Base-by-base conservation (phyloP, 2,888 invertebrate species). In the Mesoligia furuncula region DNA sequence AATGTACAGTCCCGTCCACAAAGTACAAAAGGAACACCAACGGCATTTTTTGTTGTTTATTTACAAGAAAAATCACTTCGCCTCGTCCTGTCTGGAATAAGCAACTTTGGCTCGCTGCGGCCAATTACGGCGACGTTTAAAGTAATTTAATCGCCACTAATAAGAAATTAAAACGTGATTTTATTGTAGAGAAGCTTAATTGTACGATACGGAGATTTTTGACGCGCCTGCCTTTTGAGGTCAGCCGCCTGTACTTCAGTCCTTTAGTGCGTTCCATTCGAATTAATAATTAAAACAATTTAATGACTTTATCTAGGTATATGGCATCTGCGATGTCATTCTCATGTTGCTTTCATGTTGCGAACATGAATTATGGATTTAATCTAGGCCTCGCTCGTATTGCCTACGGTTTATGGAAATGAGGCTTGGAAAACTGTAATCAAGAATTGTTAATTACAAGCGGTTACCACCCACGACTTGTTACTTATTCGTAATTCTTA, bases 141-240 rank as follows among this genome's bases (percentile, higher is more conserved):
- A 91, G 92, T 91, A 91, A 93, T 93, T 94, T 94, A 94, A 95
- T 95, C 91, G 88, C 88, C 89, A 88, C 88, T 92, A 92, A 93
- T 92, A 93, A 90, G 93, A 90, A 91, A 95, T 96, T 94, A 95
- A 95, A 93, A 90, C 82, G 90, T 90, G 84, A 93, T 92, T 96
- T 96, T 96, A 96, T 93, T 94, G 88, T 93, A 92, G 92, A 92
- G 92, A 91, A 92, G 91, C 90, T 94, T 93, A 94, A 94, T 94
- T 95, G 92, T 92, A 88, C 88, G 86, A 83, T 88, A 85, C 85
- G 86, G 87, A 91, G 89, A 91, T 92, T 93, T 94, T 93, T 92
- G 90, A 93, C 90, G 89, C 90, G 89, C 80, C 80, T 84, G 76
- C 89, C 92, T 92, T 95, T 94, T 94, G 91, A 92, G 89, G 88